phyloP scores from a whole-genome alignment of 2,888 invertebrate species.

The Chironomus tentans region DNA sequence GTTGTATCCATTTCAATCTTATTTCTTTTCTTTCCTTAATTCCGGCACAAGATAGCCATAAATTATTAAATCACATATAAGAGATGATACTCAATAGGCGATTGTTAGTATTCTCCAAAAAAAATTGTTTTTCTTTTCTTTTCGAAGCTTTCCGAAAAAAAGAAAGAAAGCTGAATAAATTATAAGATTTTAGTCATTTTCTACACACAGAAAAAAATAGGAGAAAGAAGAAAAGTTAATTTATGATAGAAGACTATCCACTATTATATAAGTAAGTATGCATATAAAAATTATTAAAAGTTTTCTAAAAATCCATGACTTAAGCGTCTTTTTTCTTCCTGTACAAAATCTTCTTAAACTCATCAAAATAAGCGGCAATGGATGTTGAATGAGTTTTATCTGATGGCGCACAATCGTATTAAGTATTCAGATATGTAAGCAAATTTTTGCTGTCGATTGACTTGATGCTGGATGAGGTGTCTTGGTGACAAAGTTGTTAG shows the following conservation, averaged over 20 bases:
- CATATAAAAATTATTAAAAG: too few relatives aligned
- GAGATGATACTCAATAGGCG: constrained; percentile 15
- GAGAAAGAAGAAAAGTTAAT: constrained; percentile 15
- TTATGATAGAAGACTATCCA: constrained; percentile 20
- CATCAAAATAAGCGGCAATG: neutral
- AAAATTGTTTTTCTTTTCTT: constrained; percentile 8
- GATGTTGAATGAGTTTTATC: neutral
- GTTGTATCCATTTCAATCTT: neutral
- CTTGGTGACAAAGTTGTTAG: too few relatives aligned
- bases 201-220: neutral
- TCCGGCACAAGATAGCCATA: constrained; percentile 23
- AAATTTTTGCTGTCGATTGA: too few relatives aligned
- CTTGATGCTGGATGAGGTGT: too few relatives aligned
- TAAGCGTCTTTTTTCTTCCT: too few relatives aligned
- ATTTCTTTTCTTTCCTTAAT: constrained; percentile 7
- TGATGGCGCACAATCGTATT: neutral
- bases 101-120: constrained; percentile 17
- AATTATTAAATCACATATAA: constrained; percentile 15
- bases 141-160: constrained; percentile 4
- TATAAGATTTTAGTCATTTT: constrained; percentile 20
- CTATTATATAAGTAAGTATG: constrained; percentile 2
- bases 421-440: too few relatives aligned
- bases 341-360: too few relatives aligned
- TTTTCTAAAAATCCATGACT: too few relatives aligned
- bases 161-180: constrained; percentile 22